phyloP scores from a whole-genome alignment of 2,113 vertebrate genomes.

The Sarotherodon lohbergeri region DNA sequence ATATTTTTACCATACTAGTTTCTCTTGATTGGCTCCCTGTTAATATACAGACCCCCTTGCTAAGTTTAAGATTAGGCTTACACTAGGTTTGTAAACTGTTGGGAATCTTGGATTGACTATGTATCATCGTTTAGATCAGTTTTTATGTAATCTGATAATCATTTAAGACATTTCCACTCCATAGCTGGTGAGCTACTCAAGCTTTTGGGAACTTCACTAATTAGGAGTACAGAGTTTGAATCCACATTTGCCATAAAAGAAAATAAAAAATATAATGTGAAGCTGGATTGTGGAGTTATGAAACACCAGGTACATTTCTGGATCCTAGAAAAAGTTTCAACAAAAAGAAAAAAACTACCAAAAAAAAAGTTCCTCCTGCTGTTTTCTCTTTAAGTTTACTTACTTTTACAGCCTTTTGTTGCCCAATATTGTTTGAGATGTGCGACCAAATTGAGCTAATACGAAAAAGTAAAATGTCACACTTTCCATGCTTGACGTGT shows the following conservation, averaged over 20 bases:
- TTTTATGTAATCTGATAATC: not conserved
- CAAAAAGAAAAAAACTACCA: not conserved
- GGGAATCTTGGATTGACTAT: not conserved
- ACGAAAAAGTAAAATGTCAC: not conserved
- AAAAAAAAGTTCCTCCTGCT: not conserved
- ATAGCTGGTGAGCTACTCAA: not conserved
- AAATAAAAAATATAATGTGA: not conserved
- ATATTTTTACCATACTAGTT: not conserved
- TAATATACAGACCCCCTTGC: not conserved
- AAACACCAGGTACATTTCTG: not conserved
- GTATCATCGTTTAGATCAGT: not conserved
- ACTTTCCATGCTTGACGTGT: not conserved
- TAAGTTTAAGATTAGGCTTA: not conserved
- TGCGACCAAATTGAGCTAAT: not conserved
- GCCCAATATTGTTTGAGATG: not conserved
- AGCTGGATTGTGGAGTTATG: not conserved
- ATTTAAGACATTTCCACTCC: not conserved
- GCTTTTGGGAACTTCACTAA: not conserved
- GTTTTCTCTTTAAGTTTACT: not conserved
- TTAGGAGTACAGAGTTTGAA: not conserved
- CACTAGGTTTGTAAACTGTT: not conserved
- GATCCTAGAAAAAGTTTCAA: not conserved
- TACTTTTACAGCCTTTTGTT: not conserved
- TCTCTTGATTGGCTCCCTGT: not conserved
- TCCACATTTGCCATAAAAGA: not conserved